phyloP scores from a whole-genome alignment of 1,140 invertebrate genomes.

The Hormaphis cornu region DNA sequence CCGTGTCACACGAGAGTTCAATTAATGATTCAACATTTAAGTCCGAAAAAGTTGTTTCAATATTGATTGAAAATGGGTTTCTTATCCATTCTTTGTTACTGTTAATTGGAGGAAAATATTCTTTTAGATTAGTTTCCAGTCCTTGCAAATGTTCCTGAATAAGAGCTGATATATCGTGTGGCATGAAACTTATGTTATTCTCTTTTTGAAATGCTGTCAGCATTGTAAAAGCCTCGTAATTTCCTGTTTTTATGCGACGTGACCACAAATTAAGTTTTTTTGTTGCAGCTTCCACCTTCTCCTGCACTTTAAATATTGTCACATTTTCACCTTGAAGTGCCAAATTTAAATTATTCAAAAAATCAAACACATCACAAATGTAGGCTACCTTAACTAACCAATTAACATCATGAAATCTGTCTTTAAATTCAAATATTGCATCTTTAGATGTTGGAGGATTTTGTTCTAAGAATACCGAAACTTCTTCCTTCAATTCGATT shows the following conservation, averaged over 20 bases:
- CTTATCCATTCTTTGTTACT: not conserved
- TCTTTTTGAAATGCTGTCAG: too few species aligned
- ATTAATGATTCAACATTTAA: not conserved
- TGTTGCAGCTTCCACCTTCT: too few species aligned
- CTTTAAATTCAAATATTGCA: too few species aligned
- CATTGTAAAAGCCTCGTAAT: too few species aligned
- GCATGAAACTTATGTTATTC: too few species aligned
- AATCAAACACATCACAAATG: constrained; percentile 7
- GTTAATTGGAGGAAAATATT: not conserved
- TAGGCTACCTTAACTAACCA: not conserved
- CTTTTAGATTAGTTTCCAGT: not conserved
- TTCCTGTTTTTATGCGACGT: too few species aligned
- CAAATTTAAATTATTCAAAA: constrained; percentile 12
- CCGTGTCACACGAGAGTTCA: not conserved
- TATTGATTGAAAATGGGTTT: not conserved
- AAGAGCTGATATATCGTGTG: not conserved
- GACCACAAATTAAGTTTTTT: too few species aligned
- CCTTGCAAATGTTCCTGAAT: not conserved
- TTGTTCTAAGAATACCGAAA: constrained; percentile 5
- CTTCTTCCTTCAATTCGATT: constrained; percentile 40
- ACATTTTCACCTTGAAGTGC: not conserved
- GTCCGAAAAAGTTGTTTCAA: not conserved
- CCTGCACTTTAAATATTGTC: too few species aligned
- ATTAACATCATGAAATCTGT: not conserved
- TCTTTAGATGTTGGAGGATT: not conserved